These are phyloP conservation scores for Empis livida DNA, from an alignment of 2,888 invertebrate genomes.

Conservation along the genomic window DNA sequence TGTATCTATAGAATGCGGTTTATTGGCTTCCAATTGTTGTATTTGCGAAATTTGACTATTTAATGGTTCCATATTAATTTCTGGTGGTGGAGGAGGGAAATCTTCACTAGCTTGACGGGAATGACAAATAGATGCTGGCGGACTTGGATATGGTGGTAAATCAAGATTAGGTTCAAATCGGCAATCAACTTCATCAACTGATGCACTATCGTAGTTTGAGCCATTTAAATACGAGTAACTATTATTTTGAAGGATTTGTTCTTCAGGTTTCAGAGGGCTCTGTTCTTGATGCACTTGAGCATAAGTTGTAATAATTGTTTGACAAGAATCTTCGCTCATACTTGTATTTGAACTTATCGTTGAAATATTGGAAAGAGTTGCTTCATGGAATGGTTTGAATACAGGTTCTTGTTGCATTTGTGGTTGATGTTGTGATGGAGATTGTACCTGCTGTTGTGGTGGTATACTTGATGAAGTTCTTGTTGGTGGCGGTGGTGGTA, in stretches of 20 bases:
- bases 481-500: constrained; percentile 74
- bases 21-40: constrained; percentile 28
- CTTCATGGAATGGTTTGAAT: constrained; percentile 30
- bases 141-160: constrained; percentile 70
- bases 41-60: constrained; percentile 47
- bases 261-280: constrained; percentile 47
- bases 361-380: constrained; percentile 32
- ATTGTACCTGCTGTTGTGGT: constrained; percentile 44
- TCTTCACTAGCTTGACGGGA: constrained; percentile 80
- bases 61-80: constrained; percentile 50
- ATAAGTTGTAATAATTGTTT: constrained; percentile 60
- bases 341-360: constrained; percentile 35
- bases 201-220: constrained; percentile 25
- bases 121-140: constrained; percentile 61
- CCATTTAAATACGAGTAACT: constrained; percentile 9
- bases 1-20: constrained; percentile 28
- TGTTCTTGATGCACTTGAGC: constrained; percentile 79
- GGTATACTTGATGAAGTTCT: constrained; percentile 73
- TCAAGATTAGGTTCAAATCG: constrained; percentile 36
- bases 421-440: constrained; percentile 48
- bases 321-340: constrained; percentile 40
- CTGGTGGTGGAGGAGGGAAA: constrained; percentile 74
- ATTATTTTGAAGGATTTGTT: constrained; percentile 10
- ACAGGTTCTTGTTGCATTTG: constrained; percentile 25
- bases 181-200: constrained; percentile 50